Percentiles rank a stretch among this genome's conserved stretches.
These are phyloP conservation scores for Encarsia formosa DNA, from an alignment of 2,888 invertebrate species.

Conservation along the genomic window DNA sequence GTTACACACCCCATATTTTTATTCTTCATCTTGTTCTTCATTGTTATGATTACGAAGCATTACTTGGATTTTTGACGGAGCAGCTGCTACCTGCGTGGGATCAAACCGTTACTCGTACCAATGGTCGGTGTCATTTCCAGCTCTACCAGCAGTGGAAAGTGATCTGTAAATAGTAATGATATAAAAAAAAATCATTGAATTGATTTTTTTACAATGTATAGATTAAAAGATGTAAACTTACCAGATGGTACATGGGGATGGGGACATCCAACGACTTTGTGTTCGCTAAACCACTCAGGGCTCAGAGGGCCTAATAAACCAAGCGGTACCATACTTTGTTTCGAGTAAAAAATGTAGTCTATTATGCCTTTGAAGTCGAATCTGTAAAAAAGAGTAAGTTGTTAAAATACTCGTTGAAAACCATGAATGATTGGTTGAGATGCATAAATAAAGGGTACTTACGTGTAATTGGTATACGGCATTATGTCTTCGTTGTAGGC, in stretches of 20 bases:
- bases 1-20: too few relatives aligned
- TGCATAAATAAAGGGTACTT: too few relatives aligned
- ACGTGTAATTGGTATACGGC: slow-evolving; percentile 99
- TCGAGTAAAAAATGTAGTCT: slow-evolving; percentile 98
- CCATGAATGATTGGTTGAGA: not conserved
- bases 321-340: slow-evolving; percentile 90
- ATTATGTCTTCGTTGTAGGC: slow-evolving; percentile 94
- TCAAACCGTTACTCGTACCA: slow-evolving; percentile 73
- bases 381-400: slow-evolving; percentile 58
- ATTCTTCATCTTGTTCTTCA: too few relatives aligned
- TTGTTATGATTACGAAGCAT: too few relatives aligned
- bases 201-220: too few relatives aligned
- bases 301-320: slow-evolving; percentile 93
- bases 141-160: slow-evolving; percentile 88
- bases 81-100: slow-evolving; percentile 78
- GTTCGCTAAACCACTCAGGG: slow-evolving; percentile 87
- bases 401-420: too few relatives aligned
- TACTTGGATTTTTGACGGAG: slow-evolving; percentile 47
- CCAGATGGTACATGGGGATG: slow-evolving; percentile 95
- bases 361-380: slow-evolving; percentile 99
- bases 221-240: too few relatives aligned
- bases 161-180: slow-evolving; percentile 65
- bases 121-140: slow-evolving; percentile 82
- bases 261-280: slow-evolving; percentile 96
- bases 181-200: too few relatives aligned